phyloP scores from a whole-genome alignment of 2,113 vertebrate species.

The Pituophis catenifer region DNA sequence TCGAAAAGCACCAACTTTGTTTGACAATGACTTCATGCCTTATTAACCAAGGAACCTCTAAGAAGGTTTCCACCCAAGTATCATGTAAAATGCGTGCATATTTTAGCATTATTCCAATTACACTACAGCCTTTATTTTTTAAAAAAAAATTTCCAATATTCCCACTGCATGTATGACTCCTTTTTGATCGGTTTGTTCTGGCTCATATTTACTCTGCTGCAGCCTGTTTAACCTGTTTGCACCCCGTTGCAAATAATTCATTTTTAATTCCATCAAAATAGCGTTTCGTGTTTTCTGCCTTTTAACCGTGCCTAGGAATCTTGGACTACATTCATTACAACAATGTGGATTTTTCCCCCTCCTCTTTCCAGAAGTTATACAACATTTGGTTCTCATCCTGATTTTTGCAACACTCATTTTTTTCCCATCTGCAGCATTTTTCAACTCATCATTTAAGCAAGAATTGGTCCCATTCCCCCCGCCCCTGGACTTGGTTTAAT shows the following conservation, averaged over 20 bases:
- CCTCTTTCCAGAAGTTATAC: not conserved
- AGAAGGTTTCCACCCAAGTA: not conserved
- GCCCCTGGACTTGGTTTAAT: not conserved
- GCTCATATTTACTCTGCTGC: not conserved
- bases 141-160: not conserved
- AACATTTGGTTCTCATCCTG: not conserved
- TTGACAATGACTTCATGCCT: not conserved
- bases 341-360: accelerated
- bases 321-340: not conserved
- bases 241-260: not conserved
- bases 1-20: not conserved
- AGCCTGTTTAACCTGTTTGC: not conserved
- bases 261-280: not conserved
- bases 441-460: not conserved
- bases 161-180: not conserved
- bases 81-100: not conserved
- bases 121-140: not conserved
- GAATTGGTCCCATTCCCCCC: not conserved
- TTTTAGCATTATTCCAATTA: not conserved
- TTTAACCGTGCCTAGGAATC: not conserved
- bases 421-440: not conserved
- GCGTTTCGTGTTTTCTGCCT: not conserved
- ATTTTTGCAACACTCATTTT: not conserved
- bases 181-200: not conserved
- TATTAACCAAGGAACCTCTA: not conserved